These are phyloP conservation scores for Lepilemur septentrionalis DNA, from an alignment of 2,797 vertebrate species.

Conservation along the genomic window DNA sequence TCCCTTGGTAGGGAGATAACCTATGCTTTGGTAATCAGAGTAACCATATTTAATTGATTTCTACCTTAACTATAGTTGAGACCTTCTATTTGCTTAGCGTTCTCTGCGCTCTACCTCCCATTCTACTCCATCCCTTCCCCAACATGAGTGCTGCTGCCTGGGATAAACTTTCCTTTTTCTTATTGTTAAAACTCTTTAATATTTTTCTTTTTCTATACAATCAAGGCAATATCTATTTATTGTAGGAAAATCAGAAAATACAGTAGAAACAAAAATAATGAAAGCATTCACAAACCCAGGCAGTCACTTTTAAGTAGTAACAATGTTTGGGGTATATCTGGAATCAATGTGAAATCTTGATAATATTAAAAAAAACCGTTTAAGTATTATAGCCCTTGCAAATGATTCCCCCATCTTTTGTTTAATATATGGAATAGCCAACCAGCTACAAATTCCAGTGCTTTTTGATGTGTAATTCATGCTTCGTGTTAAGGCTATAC, in stretches of 20 bases:
- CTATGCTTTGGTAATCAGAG: not conserved
- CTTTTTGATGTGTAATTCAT: not conserved
- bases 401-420: not conserved
- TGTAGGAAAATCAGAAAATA: conserved; percentile 17
- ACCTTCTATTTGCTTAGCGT: not conserved
- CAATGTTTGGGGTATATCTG: not conserved
- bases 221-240: not conserved
- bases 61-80: not conserved
- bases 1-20: not conserved
- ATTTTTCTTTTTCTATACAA: not conserved
- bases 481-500: not conserved
- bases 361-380: not conserved
- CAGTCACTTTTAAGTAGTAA: not conserved
- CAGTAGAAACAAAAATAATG: not conserved
- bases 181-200: not conserved
- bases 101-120: not conserved
- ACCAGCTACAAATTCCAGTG: not conserved
- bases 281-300: not conserved
- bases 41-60: not conserved
- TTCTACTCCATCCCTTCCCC: not conserved
- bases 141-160: not conserved
- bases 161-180: conserved; percentile 30
- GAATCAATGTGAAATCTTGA: not conserved
- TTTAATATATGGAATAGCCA: not conserved
- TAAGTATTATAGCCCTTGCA: not conserved